A percentile compares a stretch with the other conserved stretches of the same genome.
Evolutionary conservation across 2,888 invertebrate species (phyloP).

Genomic region (Dicyrtomina minuta): DNA sequence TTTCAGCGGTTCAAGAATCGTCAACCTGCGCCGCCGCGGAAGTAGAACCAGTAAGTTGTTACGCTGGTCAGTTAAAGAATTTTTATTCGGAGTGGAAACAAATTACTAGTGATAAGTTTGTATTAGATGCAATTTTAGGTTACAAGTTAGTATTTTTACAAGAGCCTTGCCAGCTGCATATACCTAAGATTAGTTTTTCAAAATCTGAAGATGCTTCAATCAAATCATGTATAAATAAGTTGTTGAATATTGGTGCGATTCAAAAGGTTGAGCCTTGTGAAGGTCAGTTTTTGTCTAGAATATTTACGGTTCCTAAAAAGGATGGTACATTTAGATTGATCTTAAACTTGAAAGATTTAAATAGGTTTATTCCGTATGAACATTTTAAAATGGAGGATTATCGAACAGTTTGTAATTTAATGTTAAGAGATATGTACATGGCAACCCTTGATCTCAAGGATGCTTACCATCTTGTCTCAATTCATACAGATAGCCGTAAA

Average conservation of each 20-base stretch:
- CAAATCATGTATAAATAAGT: neutral
- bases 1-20: too few relatives aligned
- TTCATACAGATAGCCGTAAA: too few relatives aligned
- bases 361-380: too few relatives aligned
- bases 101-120: too few relatives aligned
- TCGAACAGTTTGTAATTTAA: too few relatives aligned
- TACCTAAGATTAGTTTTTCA: neutral
- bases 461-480: too few relatives aligned
- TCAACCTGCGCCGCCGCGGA: too few relatives aligned
- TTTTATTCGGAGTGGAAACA: neutral
- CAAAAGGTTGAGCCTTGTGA: neutral
- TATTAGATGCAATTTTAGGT: neutral
- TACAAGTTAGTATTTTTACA: neutral
- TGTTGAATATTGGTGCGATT: neutral
- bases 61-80: neutral
- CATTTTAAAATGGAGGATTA: too few relatives aligned
- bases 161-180: neutral
- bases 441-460: too few relatives aligned
- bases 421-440: too few relatives aligned
- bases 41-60: too few relatives aligned
- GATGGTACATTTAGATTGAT: neutral
- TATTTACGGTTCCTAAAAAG: neutral
- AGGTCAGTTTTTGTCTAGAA: neutral
- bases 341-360: too few relatives aligned
- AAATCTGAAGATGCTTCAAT: neutral